Base-by-base conservation (phyloP, 2,113 vertebrate species). In the Tympanuchus pallidicinctus region DNA sequence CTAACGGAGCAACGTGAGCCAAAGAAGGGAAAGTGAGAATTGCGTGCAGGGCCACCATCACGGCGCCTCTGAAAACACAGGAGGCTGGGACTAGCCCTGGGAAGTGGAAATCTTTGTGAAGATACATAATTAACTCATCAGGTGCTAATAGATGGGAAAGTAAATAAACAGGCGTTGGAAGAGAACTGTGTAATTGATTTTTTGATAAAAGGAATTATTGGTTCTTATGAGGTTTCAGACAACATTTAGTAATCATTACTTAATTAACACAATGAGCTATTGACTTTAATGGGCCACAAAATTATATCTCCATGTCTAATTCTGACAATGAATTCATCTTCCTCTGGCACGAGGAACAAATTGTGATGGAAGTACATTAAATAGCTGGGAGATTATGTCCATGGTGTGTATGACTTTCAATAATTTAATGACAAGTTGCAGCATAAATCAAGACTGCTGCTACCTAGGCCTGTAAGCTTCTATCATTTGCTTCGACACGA, bases 251-350 rank as follows among this genome's bases (percentile, higher is more conserved):
- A 94, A 93, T 93, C 79, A 86, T 95, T 95, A 86, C 22, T 61
- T 48, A 81, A 92, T 95, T 90, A 94, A 78, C 70, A 78, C 82
- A 81, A 69, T 64, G 94, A 97, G 78, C 95, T 97, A 97, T 96
- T 95, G 96, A 96, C 97, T 97, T 95, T 82, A 96, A 88, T 76
- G 91, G 94, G 71, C 76, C 95, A 95, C 69, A 94, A 90, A 90
- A 78, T 43, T 52, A 73, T 95, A 83, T 45, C 67, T 95, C 80
- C 64, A 9, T 63, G 82, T 47, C 66, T 75, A 61, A 71, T 88
- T 91, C 74, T 88, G 79, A 78, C 59, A 93, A 24, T 28, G 69
- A 94, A 91, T 89, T 71, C 0, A 66, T 92, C 61, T 74, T 80
- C 79, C 64, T 73, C 86, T 94, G 93, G 79, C 88, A 86, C 47